A percentile compares a stretch with the other conserved stretches of the same genome.
These are phyloP conservation scores for Ochropleura leucogaster DNA, from an alignment of 2,888 invertebrate genomes.

Conservation along the genomic window DNA sequence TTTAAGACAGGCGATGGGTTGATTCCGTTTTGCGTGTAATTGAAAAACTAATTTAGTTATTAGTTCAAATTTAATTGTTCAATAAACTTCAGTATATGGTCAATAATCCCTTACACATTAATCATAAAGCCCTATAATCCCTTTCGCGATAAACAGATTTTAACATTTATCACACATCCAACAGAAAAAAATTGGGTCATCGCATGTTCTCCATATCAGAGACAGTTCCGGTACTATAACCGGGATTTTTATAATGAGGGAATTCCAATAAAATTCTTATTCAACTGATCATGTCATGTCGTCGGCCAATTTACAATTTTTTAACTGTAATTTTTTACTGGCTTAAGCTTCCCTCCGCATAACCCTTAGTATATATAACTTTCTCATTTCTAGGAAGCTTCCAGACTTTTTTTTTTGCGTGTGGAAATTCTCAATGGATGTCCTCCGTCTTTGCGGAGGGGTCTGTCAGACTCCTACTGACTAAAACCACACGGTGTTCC, in stretches of 20 bases:
- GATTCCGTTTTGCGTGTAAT: not conserved
- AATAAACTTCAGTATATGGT: not conserved
- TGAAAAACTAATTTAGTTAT: not conserved
- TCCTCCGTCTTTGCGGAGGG: no score
- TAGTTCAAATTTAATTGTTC: not conserved
- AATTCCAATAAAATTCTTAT: constrained; percentile 11
- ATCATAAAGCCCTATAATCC: constrained; percentile 5
- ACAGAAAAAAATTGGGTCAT: constrained; percentile 29
- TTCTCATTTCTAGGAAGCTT: no score
- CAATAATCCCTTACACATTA: not conserved
- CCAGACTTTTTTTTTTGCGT: no score
- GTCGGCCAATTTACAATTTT: not conserved
- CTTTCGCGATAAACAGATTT: not conserved
- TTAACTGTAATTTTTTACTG: not conserved
- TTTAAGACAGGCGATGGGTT: constrained; percentile 8
- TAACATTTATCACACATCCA: not conserved
- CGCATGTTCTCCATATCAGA: constrained; percentile 39
- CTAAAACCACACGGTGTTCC: no score
- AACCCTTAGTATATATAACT: not conserved
- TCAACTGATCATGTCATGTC: not conserved
- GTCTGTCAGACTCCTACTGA: no score
- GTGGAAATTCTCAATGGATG: no score
- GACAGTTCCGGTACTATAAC: constrained; percentile 46
- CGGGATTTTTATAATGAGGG: constrained; percentile 41
- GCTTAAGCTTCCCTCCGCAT: not conserved